Evolutionary conservation across 2,888 invertebrate genomes (phyloP).

Genomic region (Drosophila gaucha): DNA sequence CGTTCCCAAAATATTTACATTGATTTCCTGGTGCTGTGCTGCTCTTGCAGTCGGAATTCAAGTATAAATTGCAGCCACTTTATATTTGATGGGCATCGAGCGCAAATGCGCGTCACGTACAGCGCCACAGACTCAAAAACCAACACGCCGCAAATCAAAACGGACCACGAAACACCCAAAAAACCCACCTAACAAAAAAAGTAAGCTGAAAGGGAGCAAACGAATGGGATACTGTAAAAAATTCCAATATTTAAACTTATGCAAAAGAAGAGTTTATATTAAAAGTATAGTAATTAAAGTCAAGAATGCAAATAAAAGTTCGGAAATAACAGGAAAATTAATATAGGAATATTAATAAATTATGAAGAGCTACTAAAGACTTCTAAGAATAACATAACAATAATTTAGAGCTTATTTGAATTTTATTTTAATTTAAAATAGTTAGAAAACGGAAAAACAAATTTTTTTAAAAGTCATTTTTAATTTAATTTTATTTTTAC

Average conservation of each 20-base stretch:
- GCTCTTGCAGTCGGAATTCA: conserved; percentile 53
- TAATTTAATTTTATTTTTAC: no score
- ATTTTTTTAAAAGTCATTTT: no score
- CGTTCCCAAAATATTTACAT: conserved; percentile 76
- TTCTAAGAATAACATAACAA: no score
- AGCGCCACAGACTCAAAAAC: conserved; percentile 60
- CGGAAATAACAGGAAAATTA: background rate
- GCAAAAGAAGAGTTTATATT: no score
- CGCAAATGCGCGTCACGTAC: conserved; percentile 76
- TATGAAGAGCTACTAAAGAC: no score
- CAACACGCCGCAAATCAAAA: conserved; percentile 75
- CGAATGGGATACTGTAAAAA: conserved; percentile 25
- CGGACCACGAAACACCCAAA: conserved; percentile 34
- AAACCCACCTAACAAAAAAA: conserved; percentile 8
- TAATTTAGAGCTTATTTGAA: no score
- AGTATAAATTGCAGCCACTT: conserved; percentile 75
- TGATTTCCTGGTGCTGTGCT: conserved; percentile 49
- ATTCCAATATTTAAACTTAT: no score
- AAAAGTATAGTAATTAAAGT: background rate
- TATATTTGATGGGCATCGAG: conserved; percentile 73
- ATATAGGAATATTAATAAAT: no score
- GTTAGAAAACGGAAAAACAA: no score
- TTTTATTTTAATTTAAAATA: no score
- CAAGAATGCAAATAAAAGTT: background rate
- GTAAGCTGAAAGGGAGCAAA: conserved; percentile 5